A percentile compares a stretch with the other conserved stretches of the same genome.
These are phyloP conservation scores for Hemiscyllium ocellatum DNA, from an alignment of 2,113 vertebrate genomes.

Conservation along the genomic window DNA sequence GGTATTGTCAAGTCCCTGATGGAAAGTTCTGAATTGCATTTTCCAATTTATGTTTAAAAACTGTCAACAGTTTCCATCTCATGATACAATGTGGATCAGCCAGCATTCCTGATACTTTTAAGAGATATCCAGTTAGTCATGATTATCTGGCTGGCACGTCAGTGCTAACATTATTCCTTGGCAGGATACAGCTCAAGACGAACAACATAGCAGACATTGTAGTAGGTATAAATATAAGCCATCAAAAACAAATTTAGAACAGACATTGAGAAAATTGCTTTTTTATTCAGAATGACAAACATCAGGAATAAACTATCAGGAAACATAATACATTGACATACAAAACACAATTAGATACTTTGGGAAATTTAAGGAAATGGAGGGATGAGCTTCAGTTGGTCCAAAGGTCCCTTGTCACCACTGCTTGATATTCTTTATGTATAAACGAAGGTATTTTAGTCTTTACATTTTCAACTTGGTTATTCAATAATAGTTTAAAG, in stretches of 20 bases:
- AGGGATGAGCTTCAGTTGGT: neutral
- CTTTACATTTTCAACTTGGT: neutral
- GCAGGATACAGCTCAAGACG: neutral
- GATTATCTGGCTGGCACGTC: neutral
- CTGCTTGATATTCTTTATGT: no score
- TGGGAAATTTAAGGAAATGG: neutral
- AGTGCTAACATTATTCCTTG: neutral
- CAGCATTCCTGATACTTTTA: neutral
- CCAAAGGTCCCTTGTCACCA: neutral
- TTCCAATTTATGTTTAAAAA: slow-evolving; percentile 10
- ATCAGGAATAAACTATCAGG: neutral
- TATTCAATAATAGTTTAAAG: neutral
- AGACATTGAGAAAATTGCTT: neutral
- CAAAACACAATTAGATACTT: neutral
- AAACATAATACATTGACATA: neutral
- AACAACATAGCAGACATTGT: neutral
- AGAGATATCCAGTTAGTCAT: neutral
- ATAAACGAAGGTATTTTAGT: neutral
- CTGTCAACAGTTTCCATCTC: neutral
- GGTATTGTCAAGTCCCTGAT: neutral
- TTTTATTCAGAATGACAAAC: neutral
- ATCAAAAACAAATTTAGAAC: neutral
- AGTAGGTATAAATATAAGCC: neutral
- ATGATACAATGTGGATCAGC: neutral
- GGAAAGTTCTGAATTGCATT: neutral